Conservation (phyloP, 2,888 invertebrate species). For the Ommatoiulus sabulosus region DNA sequence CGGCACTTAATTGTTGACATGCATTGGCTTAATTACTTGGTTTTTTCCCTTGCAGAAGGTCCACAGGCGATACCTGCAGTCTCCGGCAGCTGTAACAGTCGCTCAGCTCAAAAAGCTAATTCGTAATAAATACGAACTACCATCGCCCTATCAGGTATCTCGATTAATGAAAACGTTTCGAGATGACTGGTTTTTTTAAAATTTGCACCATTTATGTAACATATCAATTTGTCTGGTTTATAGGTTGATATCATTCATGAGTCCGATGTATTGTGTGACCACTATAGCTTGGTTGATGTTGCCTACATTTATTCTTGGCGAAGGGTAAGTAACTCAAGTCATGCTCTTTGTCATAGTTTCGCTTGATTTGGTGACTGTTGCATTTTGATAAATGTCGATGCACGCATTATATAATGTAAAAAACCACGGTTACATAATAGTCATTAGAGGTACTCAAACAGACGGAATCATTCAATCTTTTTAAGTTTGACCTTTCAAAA, state of each 20-base stretch:
- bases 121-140: slow-evolving; percentile 85
- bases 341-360: too few species aligned
- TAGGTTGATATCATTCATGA: slow-evolving; percentile 53
- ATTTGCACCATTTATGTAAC: too few species aligned
- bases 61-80: slow-evolving; percentile 81
- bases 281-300: slow-evolving; percentile 92
- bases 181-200: not conserved
- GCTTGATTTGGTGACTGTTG: too few species aligned
- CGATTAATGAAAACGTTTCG: not conserved
- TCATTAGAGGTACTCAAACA: too few species aligned
- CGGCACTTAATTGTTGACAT: not conserved
- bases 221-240: not conserved
- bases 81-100: slow-evolving; percentile 91
- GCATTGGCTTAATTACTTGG: not conserved
- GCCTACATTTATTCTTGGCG: slow-evolving; percentile 97
- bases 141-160: slow-evolving; percentile 61
- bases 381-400: too few species aligned
- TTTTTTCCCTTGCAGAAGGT: not conserved
- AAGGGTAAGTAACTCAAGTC: slow-evolving; percentile 73
- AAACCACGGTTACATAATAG: too few species aligned
- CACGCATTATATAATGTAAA: too few species aligned
- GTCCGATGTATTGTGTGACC: slow-evolving; percentile 48
- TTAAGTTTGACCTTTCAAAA: too few species aligned
- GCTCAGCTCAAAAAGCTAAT: slow-evolving; percentile 90
- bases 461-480: too few species aligned